Evolutionary conservation across 1,140 invertebrate genomes (phyloP).

Genomic region (Ceratina japonica): DNA sequence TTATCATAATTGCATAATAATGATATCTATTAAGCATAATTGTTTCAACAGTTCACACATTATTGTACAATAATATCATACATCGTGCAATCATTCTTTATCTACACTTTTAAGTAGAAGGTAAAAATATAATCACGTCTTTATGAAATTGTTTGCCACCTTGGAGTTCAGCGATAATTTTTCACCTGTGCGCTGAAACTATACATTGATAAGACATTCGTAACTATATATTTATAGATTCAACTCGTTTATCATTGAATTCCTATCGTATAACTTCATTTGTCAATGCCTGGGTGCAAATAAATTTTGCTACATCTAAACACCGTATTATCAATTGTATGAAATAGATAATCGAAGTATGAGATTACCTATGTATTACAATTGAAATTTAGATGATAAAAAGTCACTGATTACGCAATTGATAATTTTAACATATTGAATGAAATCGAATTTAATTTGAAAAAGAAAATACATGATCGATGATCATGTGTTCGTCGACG

Average conservation of each 20-base stretch:
- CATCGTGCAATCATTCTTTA: neutral
- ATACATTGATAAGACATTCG: neutral
- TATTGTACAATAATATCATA: constrained; percentile 1
- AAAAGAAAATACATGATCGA: neutral
- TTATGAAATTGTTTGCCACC: neutral
- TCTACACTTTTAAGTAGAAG: too few relatives aligned
- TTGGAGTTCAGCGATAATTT: neutral
- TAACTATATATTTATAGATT: neutral
- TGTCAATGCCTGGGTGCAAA: neutral
- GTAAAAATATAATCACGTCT: neutral
- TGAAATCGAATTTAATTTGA: neutral
- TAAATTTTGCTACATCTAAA: neutral
- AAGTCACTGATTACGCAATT: neutral
- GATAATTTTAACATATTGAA: too few relatives aligned
- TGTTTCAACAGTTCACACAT: constrained; percentile 4
- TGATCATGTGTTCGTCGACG: too few relatives aligned
- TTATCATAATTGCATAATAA: constrained; percentile 52
- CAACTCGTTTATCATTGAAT: neutral
- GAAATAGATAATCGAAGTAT: neutral
- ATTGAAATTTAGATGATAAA: too few relatives aligned
- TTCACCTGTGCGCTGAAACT: neutral
- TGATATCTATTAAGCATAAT: constrained; percentile 21
- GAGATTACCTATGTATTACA: neutral
- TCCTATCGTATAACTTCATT: too few relatives aligned
- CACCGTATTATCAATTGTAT: too few relatives aligned